Evolutionary conservation across 64 coral and sea anemone genomes (phyloP).

Genomic region (Pachyseris speciosa): DNA sequence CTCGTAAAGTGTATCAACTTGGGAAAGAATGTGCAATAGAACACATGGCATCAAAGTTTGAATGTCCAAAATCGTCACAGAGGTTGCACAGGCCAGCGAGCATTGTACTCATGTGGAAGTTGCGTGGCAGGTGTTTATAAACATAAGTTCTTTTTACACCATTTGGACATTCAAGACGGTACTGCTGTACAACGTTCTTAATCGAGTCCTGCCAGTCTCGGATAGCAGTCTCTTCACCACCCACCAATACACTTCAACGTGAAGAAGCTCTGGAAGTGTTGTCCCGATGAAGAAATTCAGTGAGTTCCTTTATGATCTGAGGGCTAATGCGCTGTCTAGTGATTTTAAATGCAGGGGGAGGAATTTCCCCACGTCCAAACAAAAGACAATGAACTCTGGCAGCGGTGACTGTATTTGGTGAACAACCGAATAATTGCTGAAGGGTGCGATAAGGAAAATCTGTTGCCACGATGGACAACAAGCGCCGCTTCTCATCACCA

Average conservation of each 20-base stretch:
- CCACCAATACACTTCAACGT: neutral
- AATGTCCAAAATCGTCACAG: conserved; percentile 23
- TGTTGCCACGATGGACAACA: neutral
- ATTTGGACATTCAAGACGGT: conserved; percentile 37
- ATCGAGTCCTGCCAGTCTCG: conserved; percentile 2
- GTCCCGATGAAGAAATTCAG: neutral
- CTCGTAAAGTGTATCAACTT: conserved; percentile 6
- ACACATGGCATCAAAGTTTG: conserved; percentile 28
- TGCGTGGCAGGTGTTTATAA: conserved; percentile 42
- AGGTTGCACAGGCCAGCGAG: conserved; percentile 41
- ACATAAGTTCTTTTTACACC: conserved; percentile 48
- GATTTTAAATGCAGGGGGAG: neutral
- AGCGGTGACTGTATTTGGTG: neutral
- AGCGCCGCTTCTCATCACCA: neutral
- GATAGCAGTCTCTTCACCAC: conserved; percentile 12
- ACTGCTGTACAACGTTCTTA: conserved; percentile 32
- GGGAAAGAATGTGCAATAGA: neutral
- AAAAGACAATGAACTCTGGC: conserved; percentile 22
- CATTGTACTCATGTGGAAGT: conserved; percentile 36
- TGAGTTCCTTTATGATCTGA: neutral
- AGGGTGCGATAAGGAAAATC: neutral
- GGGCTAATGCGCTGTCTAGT: conserved; percentile 14
- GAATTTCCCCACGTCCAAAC: conserved; percentile 13
- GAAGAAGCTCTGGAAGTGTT: conserved; percentile 2
- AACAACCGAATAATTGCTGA: neutral